phyloP scores from a whole-genome alignment of 2,797 vertebrate species.

The Adelosebastes latens region DNA sequence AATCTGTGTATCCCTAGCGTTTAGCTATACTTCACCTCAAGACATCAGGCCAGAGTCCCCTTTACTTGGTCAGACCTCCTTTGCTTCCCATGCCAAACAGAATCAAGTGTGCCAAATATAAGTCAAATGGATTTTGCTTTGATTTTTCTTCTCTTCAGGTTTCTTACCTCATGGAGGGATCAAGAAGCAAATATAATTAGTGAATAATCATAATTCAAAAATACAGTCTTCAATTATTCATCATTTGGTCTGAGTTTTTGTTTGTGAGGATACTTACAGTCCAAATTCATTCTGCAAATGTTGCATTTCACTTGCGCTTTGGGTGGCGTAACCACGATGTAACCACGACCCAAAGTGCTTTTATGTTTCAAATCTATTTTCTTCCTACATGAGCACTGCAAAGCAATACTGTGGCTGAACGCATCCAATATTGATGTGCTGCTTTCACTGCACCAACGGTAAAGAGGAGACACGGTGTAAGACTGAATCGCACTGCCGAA shows the following conservation, averaged over 20 bases:
- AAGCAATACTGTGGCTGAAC: background rate
- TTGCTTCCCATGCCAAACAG: background rate
- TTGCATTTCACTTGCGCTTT: background rate
- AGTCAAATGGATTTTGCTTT: background rate
- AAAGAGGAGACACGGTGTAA: background rate
- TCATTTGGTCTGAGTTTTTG: background rate
- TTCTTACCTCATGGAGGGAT: background rate
- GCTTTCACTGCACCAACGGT: background rate
- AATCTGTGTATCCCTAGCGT: background rate
- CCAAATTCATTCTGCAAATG: background rate
- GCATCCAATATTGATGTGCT: background rate
- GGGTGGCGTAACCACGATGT: too few species aligned
- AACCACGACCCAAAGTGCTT: background rate
- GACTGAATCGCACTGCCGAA: background rate
- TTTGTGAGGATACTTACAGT: background rate
- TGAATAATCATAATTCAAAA: background rate
- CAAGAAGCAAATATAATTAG: background rate
- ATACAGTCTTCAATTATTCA: background rate
- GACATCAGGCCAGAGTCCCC: background rate
- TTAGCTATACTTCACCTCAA: background rate
- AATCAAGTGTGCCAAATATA: background rate
- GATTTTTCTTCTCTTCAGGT: background rate
- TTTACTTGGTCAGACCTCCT: background rate
- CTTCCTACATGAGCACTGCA: background rate
- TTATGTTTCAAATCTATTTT: too few species aligned